Evolutionary conservation across 2,113 vertebrate species (phyloP), one percentile per base, ranked within the genome.

Genomic region (Zingel zingel): DNA sequence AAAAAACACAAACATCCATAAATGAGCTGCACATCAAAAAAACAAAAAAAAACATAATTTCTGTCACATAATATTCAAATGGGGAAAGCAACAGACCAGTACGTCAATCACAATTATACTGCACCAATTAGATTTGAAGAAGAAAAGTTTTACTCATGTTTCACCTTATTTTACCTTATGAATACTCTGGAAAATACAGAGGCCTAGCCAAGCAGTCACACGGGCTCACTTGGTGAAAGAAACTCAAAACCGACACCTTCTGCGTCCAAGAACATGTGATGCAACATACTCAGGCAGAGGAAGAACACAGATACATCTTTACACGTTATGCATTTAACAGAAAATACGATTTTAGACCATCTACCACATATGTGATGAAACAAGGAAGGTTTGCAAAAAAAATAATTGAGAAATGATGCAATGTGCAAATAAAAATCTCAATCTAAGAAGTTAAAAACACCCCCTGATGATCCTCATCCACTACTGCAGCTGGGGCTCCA

Each of bases 231-330:
- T 88, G 85, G 65, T 94, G 93, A 93, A 94, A 95, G 95, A 93
- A 96, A 96, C 92, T 91, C 91, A 95, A 95, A 94, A 95, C 95
- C 94, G 48, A 92, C 91, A 94, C 92, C 92, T 92, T 91, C 88
- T 84, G 87, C 51, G 50, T 94, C 95, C 93, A 94, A 94, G 93
- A 94, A 84, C 93, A 93, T 94, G 93, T 93, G 93, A 95, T 85
- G 86, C 62, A 83, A 93, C 80, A 89, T 68, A 77, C 68, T 59
- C 47, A 16, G 68, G 30, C 50, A 71, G 50, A 81, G 59, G 43
- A 79, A 65, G 51, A 75, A 61, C 78, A 51, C 77, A 66, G 72
- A 74, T 59, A 65, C 78, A 53, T 64, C 63, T 54, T 54, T 50
- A 67, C 53, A 85, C 48, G 43, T 43, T 39, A 16, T 51, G 25